Evolutionary conservation across 2,888 invertebrate genomes (phyloP).

Genomic region (Parasteatoda lunata): DNA sequence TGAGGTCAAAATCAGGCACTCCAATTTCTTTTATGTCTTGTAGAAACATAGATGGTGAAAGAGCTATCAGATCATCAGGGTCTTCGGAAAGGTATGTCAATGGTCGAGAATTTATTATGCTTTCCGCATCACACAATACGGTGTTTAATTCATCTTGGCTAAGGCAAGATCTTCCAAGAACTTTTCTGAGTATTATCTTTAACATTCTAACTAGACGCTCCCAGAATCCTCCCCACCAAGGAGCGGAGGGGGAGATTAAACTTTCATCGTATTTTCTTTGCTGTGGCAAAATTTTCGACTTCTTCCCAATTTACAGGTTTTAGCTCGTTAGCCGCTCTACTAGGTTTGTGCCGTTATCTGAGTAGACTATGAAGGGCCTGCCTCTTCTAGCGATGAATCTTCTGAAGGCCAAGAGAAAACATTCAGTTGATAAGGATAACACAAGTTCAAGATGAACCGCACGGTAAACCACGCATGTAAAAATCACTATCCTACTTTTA

Average conservation of each 20-base stretch:
- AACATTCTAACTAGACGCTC: neutral
- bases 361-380: neutral
- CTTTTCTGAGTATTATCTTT: neutral
- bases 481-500: slow-evolving; percentile 4
- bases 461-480: neutral
- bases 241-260: neutral
- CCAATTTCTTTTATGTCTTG: neutral
- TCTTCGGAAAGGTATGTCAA: slow-evolving; percentile 5
- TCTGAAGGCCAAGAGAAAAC: too few relatives aligned
- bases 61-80: slow-evolving; percentile 8
- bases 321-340: neutral
- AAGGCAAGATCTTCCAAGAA: neutral
- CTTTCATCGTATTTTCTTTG: neutral
- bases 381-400: too few relatives aligned
- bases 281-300: neutral
- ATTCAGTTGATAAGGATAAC: too few relatives aligned
- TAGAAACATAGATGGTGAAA: slow-evolving; percentile 12
- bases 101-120: slow-evolving; percentile 5
- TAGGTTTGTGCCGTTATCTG: neutral
- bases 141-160: slow-evolving; percentile 2
- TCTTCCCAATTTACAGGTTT: neutral
- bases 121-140: slow-evolving; percentile 2
- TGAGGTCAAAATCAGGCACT: neutral
- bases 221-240: neutral
- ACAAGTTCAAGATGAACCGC: too few relatives aligned